phyloP scores from a whole-genome alignment of 1,140 invertebrate genomes.

The Amphibalanus amphitrite region DNA sequence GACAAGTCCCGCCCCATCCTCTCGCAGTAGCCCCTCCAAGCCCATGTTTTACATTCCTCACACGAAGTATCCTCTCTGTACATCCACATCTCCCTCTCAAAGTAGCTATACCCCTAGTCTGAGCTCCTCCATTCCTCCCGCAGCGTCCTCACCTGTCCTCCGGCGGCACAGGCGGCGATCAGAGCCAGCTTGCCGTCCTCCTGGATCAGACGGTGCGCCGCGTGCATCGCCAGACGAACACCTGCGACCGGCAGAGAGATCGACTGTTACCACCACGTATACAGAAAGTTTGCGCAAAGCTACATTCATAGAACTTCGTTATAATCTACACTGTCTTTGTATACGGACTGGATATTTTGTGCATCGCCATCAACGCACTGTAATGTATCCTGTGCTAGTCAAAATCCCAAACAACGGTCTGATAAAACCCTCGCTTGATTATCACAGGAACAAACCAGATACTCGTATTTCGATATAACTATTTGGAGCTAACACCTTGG shows the following conservation, averaged over 20 bases:
- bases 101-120: no score
- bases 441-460: no score
- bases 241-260: no score
- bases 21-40: no score
- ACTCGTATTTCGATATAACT: no score
- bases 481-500: no score
- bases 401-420: background rate
- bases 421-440: no score
- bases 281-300: background rate
- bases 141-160: constrained; percentile 44
- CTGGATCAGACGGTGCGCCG: constrained; percentile 77
- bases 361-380: background rate
- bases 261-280: constrained; percentile 3
- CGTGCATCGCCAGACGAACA: constrained; percentile 53
- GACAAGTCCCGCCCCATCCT: no score
- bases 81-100: no score
- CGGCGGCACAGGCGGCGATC: constrained; percentile 96
- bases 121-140: no score
- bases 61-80: no score
- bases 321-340: background rate
- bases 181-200: constrained; percentile 86
- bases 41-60: no score
- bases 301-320: background rate
- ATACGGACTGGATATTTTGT: background rate
- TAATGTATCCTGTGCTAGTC: background rate